Percentiles rank a stretch among this genome's conserved stretches.
phyloP scores from a whole-genome alignment of 1,140 invertebrate genomes.

The Plectrocnemia conspersa region DNA sequence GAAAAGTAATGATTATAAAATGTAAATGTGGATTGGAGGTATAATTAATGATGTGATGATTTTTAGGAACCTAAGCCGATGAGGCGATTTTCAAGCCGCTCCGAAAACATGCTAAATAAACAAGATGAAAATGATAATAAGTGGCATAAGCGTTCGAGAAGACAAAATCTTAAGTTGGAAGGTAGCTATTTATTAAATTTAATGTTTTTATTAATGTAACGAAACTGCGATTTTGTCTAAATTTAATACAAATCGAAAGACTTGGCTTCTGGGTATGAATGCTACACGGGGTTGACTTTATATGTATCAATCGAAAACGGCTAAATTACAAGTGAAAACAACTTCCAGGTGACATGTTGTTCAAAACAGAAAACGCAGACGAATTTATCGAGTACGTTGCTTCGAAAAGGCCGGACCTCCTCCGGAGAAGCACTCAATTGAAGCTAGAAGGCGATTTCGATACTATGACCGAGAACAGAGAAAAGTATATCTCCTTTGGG shows the following conservation, averaged over 20 bases:
- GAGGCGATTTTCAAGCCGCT: conserved; percentile 28
- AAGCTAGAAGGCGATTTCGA: conserved; percentile 52
- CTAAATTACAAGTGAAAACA: conserved; percentile 14
- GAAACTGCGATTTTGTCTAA: no score
- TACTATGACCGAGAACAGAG: conserved; percentile 50
- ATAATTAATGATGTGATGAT: conserved; percentile 8
- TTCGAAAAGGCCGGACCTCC: conserved; percentile 43
- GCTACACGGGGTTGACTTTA: no score
- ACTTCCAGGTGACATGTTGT: conserved; percentile 35
- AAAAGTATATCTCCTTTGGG: conserved; percentile 49
- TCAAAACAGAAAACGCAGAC: conserved; percentile 37
- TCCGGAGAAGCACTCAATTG: conserved; percentile 45
- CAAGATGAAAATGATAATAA: not conserved
- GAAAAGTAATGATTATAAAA: conserved; percentile 23
- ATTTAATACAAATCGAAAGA: no score
- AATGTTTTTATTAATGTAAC: no score
- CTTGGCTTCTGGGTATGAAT: no score
- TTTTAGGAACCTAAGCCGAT: conserved; percentile 25
- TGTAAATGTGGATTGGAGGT: not conserved
- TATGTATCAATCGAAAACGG: no score
- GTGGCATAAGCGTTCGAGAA: conserved; percentile 16
- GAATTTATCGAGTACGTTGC: conserved; percentile 51
- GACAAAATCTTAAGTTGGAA: conserved; percentile 23
- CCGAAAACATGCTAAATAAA: conserved; percentile 25
- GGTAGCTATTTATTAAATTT: no score